Evolutionary conservation across 2,888 invertebrate species (phyloP).

Genomic region (Sycophila texana): DNA sequence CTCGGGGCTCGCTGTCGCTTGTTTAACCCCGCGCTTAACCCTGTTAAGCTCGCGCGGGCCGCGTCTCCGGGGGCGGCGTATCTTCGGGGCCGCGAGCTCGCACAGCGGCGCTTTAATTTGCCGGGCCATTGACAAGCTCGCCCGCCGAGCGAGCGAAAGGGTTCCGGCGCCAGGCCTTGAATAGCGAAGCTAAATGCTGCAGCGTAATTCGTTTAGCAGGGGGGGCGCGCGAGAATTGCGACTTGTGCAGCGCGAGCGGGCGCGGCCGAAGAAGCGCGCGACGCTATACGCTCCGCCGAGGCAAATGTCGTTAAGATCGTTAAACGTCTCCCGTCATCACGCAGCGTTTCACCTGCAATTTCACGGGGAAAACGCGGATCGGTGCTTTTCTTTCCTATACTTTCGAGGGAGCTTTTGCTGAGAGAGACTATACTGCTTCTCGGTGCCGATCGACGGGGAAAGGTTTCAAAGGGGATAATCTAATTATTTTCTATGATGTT

Average conservation of each 20-base stretch:
- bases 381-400: not conserved
- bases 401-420: too few species aligned
- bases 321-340: slow-evolving; percentile 42
- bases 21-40: slow-evolving; percentile 3
- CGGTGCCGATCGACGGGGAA: too few species aligned
- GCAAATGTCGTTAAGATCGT: slow-evolving; percentile 48
- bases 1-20: not conserved
- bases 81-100: not conserved
- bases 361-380: not conserved
- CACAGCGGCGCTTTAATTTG: slow-evolving; percentile 33
- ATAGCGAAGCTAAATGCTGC: slow-evolving; percentile 74
- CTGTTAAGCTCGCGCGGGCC: not conserved
- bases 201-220: slow-evolving; percentile 70
- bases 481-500: too few species aligned
- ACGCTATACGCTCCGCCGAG: not conserved
- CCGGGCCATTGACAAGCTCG: slow-evolving; percentile 30
- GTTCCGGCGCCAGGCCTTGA: slow-evolving; percentile 60
- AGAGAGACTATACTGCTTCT: too few species aligned
- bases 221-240: not conserved
- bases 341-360: slow-evolving; percentile 32
- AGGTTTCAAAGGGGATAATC: not conserved
- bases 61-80: not conserved
- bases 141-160: slow-evolving; percentile 26
- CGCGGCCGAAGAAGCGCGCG: slow-evolving; percentile 27
- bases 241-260: not conserved